Conservation (phyloP, 2,888 invertebrate genomes). For the Rhamphomyia laevipes region DNA sequence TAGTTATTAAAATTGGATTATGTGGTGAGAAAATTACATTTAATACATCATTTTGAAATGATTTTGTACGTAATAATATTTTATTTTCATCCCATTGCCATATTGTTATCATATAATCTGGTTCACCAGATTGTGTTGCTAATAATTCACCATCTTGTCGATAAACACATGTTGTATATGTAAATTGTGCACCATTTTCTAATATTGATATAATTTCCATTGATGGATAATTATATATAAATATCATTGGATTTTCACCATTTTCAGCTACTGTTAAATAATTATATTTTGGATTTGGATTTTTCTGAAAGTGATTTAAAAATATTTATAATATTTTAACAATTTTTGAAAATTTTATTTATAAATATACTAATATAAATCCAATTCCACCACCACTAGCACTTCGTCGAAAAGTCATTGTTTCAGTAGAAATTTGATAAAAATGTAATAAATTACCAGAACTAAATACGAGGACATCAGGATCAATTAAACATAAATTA, state of each 20-base stretch:
- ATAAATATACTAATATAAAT: slow-evolving; percentile 52
- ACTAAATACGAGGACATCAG: slow-evolving; percentile 60
- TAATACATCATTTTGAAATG: slow-evolving; percentile 71
- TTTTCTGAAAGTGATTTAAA: slow-evolving; percentile 40
- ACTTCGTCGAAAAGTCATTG: slow-evolving; percentile 58
- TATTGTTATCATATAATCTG: slow-evolving; percentile 77
- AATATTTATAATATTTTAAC: background rate
- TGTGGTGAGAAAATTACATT: slow-evolving; percentile 71
- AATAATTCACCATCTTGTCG: slow-evolving; percentile 71
- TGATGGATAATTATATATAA: slow-evolving; percentile 74
- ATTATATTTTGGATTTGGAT: slow-evolving; percentile 44
- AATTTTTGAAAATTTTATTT: background rate
- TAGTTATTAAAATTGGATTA: slow-evolving; percentile 65
- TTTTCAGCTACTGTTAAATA: slow-evolving; percentile 82
- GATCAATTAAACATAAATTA: slow-evolving; percentile 68
- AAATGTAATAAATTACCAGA: slow-evolving; percentile 75
- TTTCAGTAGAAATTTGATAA: slow-evolving; percentile 52
- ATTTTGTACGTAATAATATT: slow-evolving; percentile 67
- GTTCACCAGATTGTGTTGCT: slow-evolving; percentile 60
- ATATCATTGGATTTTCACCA: slow-evolving; percentile 57
- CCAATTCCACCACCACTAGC: slow-evolving; percentile 73
- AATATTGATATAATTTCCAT: slow-evolving; percentile 64
- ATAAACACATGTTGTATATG: slow-evolving; percentile 62
- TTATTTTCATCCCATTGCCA: slow-evolving; percentile 76
- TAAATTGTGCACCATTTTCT: slow-evolving; percentile 58